Evolutionary conservation across 2,113 vertebrate genomes (phyloP).

Genomic region (Megatriorchis doriae): DNA sequence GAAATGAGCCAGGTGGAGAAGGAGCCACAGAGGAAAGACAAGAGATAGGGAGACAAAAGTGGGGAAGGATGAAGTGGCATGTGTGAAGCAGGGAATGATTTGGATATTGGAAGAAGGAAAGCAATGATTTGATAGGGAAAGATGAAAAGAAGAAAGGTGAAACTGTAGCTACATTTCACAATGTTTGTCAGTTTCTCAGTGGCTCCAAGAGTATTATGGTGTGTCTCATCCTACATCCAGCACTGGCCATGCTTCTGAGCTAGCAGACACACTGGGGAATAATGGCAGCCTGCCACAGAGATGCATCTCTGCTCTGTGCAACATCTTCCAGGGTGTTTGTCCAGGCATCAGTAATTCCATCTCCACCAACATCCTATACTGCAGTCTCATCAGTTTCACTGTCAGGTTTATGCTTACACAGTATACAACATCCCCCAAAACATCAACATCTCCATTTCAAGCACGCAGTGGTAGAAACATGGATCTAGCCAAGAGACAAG

Average conservation of each 20-base stretch:
- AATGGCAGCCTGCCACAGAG: background rate
- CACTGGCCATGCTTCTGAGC: fast-evolving
- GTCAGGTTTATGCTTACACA: background rate
- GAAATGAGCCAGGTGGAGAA: background rate
- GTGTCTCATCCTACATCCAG: background rate
- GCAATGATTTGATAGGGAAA: background rate
- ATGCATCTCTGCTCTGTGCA: background rate
- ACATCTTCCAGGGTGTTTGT: background rate
- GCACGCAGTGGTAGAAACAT: background rate
- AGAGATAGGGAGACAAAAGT: background rate
- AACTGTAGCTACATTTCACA: background rate
- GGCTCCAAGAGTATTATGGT: background rate
- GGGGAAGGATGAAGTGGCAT: background rate
- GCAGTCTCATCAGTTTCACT: background rate
- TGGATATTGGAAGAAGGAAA: background rate
- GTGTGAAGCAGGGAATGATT: background rate
- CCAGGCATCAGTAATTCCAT: background rate
- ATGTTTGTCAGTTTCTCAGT: background rate
- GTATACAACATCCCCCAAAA: background rate
- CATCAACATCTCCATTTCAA: background rate
- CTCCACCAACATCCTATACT: background rate
- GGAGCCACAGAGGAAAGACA: background rate
- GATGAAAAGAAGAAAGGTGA: background rate
- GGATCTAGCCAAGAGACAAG: background rate
- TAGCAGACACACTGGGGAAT: background rate